Evolutionary conservation across 2,888 invertebrate species (phyloP).

Genomic region (Sarcophaga caerulescens): DNA sequence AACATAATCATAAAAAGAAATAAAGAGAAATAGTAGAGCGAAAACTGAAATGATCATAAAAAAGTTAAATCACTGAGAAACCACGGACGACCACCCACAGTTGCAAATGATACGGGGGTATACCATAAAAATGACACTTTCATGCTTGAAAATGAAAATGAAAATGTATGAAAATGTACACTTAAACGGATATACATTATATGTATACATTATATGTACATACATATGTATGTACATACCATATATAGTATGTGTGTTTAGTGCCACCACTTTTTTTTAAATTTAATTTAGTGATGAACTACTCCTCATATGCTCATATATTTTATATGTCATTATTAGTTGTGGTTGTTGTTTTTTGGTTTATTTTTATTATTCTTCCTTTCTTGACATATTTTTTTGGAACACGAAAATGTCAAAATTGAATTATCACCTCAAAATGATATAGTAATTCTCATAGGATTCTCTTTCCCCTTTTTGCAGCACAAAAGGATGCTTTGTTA

Average conservation of each 20-base stretch:
- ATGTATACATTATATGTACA: neutral
- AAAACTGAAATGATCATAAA: constrained; percentile 53
- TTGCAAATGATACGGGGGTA: constrained; percentile 54
- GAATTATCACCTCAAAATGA: constrained; percentile 69
- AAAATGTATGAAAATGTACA: neutral
- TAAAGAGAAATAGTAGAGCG: constrained; percentile 11
- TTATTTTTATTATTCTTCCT: neutral
- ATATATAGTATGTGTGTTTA: neutral
- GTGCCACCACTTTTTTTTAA: constrained; percentile 32
- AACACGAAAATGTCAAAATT: constrained; percentile 67
- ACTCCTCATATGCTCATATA: neutral
- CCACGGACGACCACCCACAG: constrained; percentile 65
- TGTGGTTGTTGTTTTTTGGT: constrained; percentile 21
- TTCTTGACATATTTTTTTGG: constrained; percentile 50
- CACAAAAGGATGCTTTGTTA: too few relatives aligned
- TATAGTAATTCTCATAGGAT: constrained; percentile 35
- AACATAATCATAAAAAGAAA: constrained; percentile 58
- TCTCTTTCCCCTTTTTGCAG: neutral
- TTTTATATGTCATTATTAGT: constrained; percentile 19
- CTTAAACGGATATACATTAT: too few relatives aligned
- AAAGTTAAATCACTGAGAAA: constrained; percentile 45
- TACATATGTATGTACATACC: neutral
- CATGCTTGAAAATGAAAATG: neutral
- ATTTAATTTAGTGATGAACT: constrained; percentile 43
- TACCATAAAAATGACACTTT: constrained; percentile 16